Conservation (phyloP, 1,140 invertebrate genomes). For the Hestina assimilis region DNA sequence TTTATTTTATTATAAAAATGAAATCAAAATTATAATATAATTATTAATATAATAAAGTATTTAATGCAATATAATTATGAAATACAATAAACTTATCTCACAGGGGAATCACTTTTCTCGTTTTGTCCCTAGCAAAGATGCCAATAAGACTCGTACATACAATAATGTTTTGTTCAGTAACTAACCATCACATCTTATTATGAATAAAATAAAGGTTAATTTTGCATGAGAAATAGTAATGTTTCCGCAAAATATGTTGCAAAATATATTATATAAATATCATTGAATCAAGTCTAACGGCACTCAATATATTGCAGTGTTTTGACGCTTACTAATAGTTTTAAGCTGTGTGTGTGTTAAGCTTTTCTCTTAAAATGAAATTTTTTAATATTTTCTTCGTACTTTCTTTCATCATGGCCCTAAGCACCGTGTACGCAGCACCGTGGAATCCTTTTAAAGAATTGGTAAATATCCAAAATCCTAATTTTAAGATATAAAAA, state of each 20-base stretch:
- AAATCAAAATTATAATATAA: too few species aligned
- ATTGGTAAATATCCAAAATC: constrained; percentile 23
- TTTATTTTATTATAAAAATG: too few species aligned
- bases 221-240: background rate
- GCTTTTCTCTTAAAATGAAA: too few species aligned
- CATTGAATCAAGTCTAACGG: background rate
- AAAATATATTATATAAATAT: background rate
- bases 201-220: background rate
- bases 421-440: constrained; percentile 12
- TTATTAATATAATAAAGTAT: too few species aligned
- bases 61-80: too few species aligned
- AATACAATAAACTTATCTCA: too few species aligned
- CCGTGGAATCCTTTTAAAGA: constrained; percentile 31
- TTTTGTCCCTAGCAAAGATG: background rate
- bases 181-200: background rate
- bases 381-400: constrained; percentile 16
- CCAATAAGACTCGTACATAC: too few species aligned
- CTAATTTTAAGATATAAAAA: background rate
- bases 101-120: constrained; percentile 5
- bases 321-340: too few species aligned
- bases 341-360: too few species aligned
- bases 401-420: constrained; percentile 6
- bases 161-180: background rate
- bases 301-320: background rate
- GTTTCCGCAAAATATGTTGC: background rate